A percentile compares a stretch with the other conserved stretches of the same genome.
phyloP scores from a whole-genome alignment of 2,113 vertebrate species.

The Saguinus imperator region DNA sequence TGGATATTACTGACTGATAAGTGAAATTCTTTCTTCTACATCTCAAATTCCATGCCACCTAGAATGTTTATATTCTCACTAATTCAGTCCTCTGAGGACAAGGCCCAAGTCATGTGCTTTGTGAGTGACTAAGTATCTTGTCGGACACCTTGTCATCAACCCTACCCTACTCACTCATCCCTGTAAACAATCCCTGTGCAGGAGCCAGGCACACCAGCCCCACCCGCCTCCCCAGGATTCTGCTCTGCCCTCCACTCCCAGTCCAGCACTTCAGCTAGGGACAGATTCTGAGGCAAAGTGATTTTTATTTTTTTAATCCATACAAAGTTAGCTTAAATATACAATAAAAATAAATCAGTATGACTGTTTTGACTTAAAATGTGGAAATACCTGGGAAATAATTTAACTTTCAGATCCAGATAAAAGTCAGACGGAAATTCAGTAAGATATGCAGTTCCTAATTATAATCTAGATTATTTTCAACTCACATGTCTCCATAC shows the following conservation, averaged over 20 bases:
- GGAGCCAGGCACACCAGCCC: not conserved
- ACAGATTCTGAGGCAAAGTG: not conserved
- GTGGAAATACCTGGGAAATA: not conserved
- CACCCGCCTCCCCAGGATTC: not conserved
- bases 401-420: not conserved
- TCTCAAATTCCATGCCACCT: not conserved
- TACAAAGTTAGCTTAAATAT: not conserved
- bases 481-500: not conserved
- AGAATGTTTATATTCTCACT: not conserved
- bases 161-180: not conserved
- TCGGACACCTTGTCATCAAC: slow-evolving; percentile 41
- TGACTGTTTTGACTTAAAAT: not conserved
- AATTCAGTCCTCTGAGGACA: slow-evolving; percentile 3
- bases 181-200: slow-evolving; percentile 3
- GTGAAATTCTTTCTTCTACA: not conserved
- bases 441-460: not conserved
- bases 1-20: not conserved
- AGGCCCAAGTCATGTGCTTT: not conserved
- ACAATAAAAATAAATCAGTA: not conserved
- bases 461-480: not conserved
- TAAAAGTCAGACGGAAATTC: slow-evolving; percentile 32
- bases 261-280: not conserved
- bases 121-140: slow-evolving; percentile 3
- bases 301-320: not conserved
- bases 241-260: not conserved